Evolutionary conservation across 2,113 vertebrate genomes (phyloP), one percentile per base, ranked within the genome.

Genomic region (Speoplatyrhinus poulsoni): DNA sequence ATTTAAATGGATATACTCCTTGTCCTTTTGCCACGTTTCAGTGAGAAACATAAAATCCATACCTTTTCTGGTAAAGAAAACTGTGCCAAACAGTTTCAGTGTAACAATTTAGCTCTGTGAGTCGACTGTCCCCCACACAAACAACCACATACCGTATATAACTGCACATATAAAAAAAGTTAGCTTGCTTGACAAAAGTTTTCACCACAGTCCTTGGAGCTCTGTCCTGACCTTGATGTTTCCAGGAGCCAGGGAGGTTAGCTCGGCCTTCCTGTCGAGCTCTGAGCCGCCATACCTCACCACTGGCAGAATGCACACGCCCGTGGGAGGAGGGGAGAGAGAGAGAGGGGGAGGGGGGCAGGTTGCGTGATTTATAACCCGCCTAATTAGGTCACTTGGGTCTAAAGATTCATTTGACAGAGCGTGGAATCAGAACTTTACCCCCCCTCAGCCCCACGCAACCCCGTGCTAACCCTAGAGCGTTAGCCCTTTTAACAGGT

Each of bases 321-420:
- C 80, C 55, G 73, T 63, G 77, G 83, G 76, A 61, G 0, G 58
- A 26, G 26, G 26, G 26, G 26, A 3, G 26, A 26, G 26, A 26
- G 26, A 26, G 26, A 26, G 26, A 26, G 26, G 26, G 26, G 26
- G 26, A 1, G 19, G 19, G 68, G 77, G 72, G 62, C 75, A 81
- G 77, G 64, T 0, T 56, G 68, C 78, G 71, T 89, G 86, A 89
- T 87, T 86, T 82, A 90, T 89, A 72, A 79, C 81, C 61, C 10
- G 64, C 77, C 77, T 89, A 89, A 90, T 90, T 87, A 85, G 86
- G 83, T 88, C 87, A 86, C 81, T 73, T 61, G 76, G 85, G 87
- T 85, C 82, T 71, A 78, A 26, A 66, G 72, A 82, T 83, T 86
- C 72, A 88, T 87, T 81, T 80, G 86, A 89, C 75, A 79, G 67